Percentiles rank a stretch among this genome's conserved stretches.
phyloP scores from a whole-genome alignment of 2,113 vertebrate genomes.

The Rousettus leschenaultii region DNA sequence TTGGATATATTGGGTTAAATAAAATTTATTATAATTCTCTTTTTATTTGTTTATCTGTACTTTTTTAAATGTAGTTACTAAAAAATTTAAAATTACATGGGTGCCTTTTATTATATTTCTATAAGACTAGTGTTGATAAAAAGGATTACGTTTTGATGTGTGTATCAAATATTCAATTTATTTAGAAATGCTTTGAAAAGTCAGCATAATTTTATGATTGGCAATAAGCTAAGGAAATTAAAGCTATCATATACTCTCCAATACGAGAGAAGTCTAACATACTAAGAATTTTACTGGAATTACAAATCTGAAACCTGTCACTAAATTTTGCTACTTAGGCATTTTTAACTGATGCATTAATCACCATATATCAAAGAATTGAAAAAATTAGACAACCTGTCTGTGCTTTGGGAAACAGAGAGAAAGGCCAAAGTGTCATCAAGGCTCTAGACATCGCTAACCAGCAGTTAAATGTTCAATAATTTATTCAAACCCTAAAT shows the following conservation, averaged over 20 bases:
- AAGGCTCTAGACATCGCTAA: neutral
- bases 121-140: neutral
- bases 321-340: neutral
- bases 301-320: neutral
- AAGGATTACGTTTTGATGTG: neutral
- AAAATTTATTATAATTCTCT: neutral
- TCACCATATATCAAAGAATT: slow-evolving; percentile 1
- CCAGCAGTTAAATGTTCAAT: neutral
- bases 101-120: neutral
- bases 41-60: neutral
- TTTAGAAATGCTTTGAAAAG: neutral
- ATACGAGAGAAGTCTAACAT: neutral
- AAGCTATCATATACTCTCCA: neutral
- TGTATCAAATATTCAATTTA: neutral
- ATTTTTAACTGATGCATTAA: slow-evolving; percentile 27
- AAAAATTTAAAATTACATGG: neutral
- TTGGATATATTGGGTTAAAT: neutral
- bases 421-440: neutral
- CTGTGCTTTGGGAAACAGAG: neutral
- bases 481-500: neutral
- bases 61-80: neutral
- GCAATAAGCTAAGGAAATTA: neutral
- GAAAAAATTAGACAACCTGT: neutral
- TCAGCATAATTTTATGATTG: neutral
- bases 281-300: neutral